phyloP scores from a whole-genome alignment of 2,113 vertebrate species.

The Callocephalon fimbriatum region DNA sequence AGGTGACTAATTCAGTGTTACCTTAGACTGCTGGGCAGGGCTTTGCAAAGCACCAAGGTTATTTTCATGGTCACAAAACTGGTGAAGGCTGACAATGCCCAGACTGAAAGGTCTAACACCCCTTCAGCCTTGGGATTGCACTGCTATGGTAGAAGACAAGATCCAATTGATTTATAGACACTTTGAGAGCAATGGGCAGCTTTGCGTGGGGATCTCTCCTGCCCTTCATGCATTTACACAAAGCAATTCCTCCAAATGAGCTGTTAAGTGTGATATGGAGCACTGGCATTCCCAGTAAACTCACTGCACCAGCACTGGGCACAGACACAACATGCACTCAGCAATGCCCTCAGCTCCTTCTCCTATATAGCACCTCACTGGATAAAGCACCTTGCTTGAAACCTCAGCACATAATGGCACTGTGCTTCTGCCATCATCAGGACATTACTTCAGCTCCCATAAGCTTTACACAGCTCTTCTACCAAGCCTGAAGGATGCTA shows the following conservation, averaged over 20 bases:
- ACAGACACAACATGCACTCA: neutral
- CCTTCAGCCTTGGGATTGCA: neutral
- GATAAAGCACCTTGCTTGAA: neutral
- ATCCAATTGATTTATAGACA: rapidly evolving
- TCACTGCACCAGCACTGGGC: neutral
- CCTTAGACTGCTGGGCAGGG: neutral
- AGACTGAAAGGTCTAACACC: neutral
- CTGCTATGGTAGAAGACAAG: neutral
- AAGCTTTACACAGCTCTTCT: neutral
- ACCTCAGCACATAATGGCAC: rapidly evolving
- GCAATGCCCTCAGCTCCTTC: neutral
- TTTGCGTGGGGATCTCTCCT: neutral
- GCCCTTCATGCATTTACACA: neutral
- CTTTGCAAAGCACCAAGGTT: neutral
- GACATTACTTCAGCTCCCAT: neutral
- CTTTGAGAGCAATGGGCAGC: neutral
- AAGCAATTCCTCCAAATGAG: neutral
- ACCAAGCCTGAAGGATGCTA: neutral
- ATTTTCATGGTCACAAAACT: neutral
- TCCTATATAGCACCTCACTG: rapidly evolving
- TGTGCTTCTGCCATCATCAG: neutral
- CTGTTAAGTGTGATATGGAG: neutral
- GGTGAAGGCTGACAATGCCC: neutral
- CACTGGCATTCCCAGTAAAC: neutral
- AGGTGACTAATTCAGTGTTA: neutral